Evolutionary conservation across 1,140 invertebrate species (phyloP).

Genomic region (Thalassaphorura encarpata): DNA sequence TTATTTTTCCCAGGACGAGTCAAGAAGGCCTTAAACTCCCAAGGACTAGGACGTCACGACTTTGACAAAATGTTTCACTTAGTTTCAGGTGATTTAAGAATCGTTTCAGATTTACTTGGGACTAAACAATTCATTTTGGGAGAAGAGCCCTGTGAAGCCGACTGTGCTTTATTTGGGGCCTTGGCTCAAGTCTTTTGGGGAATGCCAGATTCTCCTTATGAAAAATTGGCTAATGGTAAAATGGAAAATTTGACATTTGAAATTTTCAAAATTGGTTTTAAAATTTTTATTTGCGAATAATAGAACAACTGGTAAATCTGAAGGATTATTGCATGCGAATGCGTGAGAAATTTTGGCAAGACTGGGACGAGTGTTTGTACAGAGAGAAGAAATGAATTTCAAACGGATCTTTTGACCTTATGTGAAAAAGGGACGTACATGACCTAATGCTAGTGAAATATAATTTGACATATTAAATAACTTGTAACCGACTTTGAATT

Average conservation of each 20-base stretch:
- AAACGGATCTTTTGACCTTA: too few relatives aligned
- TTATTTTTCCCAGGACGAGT: background rate
- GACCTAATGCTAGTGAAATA: too few relatives aligned
- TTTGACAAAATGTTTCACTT: background rate
- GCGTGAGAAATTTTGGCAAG: background rate
- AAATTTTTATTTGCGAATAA: background rate
- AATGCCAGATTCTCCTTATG: conserved; percentile 35
- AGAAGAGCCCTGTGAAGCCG: conserved; percentile 37
- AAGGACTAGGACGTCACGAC: background rate
- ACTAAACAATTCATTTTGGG: conserved; percentile 38
- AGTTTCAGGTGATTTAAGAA: conserved; percentile 3
- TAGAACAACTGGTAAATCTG: background rate
- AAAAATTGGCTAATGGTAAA: conserved; percentile 33
- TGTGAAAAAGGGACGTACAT: too few relatives aligned
- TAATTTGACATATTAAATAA: too few relatives aligned
- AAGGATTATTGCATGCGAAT: background rate
- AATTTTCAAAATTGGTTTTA: background rate
- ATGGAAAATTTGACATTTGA: background rate
- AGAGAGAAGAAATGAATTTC: too few relatives aligned
- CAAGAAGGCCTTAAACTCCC: background rate
- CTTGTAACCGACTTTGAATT: too few relatives aligned
- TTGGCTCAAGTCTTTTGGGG: conserved; percentile 39
- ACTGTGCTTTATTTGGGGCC: conserved; percentile 41
- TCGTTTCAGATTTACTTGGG: conserved; percentile 18
- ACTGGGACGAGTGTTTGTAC: background rate